Conservation (phyloP, 2,113 vertebrate genomes). For the Xyliphius kryptos region DNA sequence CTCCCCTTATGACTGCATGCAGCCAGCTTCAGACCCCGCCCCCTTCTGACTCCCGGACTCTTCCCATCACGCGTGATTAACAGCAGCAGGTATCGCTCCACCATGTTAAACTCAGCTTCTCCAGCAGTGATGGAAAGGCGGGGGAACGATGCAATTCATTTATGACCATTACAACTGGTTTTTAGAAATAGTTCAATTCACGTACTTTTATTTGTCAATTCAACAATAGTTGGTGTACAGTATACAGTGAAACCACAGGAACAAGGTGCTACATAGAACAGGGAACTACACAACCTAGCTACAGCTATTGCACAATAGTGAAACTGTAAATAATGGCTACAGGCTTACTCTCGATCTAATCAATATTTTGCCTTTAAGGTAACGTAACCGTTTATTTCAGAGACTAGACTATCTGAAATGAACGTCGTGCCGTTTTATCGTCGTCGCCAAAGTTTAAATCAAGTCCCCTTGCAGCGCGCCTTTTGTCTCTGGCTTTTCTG, state of each 20-base stretch:
- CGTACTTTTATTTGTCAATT: too few relatives aligned
- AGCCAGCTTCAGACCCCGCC: constrained; percentile 59
- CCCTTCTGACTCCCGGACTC: constrained; percentile 40
- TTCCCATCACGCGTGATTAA: constrained; percentile 3
- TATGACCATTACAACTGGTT: too few relatives aligned
- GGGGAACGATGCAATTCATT: neutral
- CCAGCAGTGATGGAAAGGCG: neutral
- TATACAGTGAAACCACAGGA: too few relatives aligned
- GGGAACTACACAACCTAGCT: too few relatives aligned
- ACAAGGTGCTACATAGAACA: too few relatives aligned
- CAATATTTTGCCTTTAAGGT: constrained; percentile 59
- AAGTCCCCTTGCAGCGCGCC: constrained; percentile 55
- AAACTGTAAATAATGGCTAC: too few relatives aligned
- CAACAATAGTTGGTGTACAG: too few relatives aligned
- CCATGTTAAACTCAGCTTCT: neutral
- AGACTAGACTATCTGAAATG: too few relatives aligned
- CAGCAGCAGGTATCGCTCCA: neutral
- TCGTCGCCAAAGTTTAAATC: constrained; percentile 52
- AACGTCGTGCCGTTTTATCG: constrained; percentile 23
- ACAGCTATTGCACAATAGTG: too few relatives aligned
- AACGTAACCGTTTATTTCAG: neutral
- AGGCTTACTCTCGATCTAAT: constrained; percentile 23
- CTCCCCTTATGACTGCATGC: constrained; percentile 64
- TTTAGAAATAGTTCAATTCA: too few relatives aligned
- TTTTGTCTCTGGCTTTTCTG: constrained; percentile 59